Conservation (phyloP, 1,140 invertebrate species). For the Oreohelix idahoensis region DNA sequence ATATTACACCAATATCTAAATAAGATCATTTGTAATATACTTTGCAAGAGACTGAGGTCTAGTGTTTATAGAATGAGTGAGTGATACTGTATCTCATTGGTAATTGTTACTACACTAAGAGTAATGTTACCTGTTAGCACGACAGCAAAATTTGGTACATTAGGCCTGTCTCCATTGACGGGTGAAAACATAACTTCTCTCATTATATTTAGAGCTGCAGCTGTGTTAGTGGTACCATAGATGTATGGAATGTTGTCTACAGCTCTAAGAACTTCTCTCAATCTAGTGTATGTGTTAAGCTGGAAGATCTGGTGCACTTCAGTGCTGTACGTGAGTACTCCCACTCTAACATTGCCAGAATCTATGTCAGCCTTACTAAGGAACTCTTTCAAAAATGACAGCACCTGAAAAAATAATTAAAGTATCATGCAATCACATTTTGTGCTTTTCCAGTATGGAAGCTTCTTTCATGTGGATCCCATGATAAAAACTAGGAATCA, state of each 20-base stretch:
- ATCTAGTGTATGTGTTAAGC: slow-evolving; percentile 48
- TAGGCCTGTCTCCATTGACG: slow-evolving; percentile 50
- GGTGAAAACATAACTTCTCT: slow-evolving; percentile 50
- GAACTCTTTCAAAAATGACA: slow-evolving; percentile 53
- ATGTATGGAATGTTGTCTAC: slow-evolving; percentile 53
- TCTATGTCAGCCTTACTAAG: slow-evolving; percentile 56
- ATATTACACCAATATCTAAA: too few species aligned
- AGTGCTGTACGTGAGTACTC: slow-evolving; percentile 55
- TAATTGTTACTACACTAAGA: too few species aligned
- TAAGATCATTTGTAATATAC: too few species aligned
- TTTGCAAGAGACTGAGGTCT: too few species aligned
- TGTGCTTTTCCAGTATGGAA: too few species aligned
- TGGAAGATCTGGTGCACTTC: slow-evolving; percentile 52
- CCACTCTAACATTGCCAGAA: slow-evolving; percentile 57
- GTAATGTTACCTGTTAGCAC: slow-evolving; percentile 52
- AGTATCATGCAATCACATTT: too few species aligned
- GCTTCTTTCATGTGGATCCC: too few species aligned
- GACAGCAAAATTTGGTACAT: slow-evolving; percentile 48
- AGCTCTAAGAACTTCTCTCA: slow-evolving; percentile 42
- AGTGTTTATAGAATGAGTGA: too few species aligned
- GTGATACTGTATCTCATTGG: too few species aligned
- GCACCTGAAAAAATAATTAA: slow-evolving; percentile 45
- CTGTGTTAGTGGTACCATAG: slow-evolving; percentile 60
- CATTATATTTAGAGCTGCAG: slow-evolving; percentile 51
- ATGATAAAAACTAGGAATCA: too few species aligned